Evolutionary conservation across 2,888 invertebrate genomes (phyloP), one percentile per base, ranked within the genome.

Genomic region (Spisula solida): DNA sequence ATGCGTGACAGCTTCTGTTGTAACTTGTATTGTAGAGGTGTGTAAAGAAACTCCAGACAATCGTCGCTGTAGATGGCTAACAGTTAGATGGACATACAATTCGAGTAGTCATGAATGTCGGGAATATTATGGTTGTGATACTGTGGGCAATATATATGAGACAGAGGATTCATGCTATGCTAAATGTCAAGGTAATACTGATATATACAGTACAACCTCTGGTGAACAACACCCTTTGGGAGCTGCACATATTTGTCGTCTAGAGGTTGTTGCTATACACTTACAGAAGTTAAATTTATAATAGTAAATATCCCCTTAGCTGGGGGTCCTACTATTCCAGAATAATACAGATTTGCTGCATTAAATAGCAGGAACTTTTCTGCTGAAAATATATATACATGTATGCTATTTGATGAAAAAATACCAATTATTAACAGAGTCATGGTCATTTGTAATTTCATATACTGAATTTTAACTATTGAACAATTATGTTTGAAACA

Each of bases 101-200:
- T 1, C 31, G 14, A 60, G 81, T 14, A 41, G 25, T 18, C 66
- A 91, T 18, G 86, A 89, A 34, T 91, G 91, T 60, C 60, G 81
- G 5, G 56, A 83, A 47, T 91, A 86, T 70, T 60, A 75, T 10
- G 89, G 91, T 16, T 91, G 91, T 84, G 91, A 88, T 25, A 88
- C 88, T 1, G 89, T 89, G 41, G 78, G 56, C 5, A 91, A 91
- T 51, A 82, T 84, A 29, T 91, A 88, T 66, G n/a, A 47, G 4
- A 82, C 89, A 12, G 89, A 89, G 81, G 86, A 88, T 12, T 89
- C 86, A 48, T 91, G 91, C 41, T 89, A 91, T 78, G 56, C 82
- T 5, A 60, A 66, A 47, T 91, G 91, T 83, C 55, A 56, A 86
- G 91, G 91, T 91, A 84, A 20, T 8, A 41, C 8, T 41, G 41